Base-by-base conservation (phyloP, 2,888 invertebrate species). In the Augochlorella aurata region DNA sequence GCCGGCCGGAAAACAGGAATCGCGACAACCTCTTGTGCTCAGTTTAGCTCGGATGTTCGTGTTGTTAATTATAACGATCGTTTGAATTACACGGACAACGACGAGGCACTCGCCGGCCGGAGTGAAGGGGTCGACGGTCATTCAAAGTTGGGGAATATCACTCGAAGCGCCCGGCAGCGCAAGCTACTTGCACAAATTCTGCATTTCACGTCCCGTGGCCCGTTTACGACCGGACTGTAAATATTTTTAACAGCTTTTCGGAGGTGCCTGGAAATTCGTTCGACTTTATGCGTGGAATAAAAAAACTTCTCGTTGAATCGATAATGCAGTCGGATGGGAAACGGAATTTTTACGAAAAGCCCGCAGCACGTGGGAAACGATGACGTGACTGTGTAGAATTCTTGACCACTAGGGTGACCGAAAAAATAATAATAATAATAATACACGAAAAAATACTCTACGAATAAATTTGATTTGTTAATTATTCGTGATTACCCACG, bases 31-130 rank as follows among this genome's bases (percentile, higher is more conserved):
- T 38, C 58, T 74, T 49, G 68, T 63, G 52, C 52, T 24, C 70
- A 45, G 24, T 50, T 67, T 44, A n/a, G 18, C 38, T 52, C 38
- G 74, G 65, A 70, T 61, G 63, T 79, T 66, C 71, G 50, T n/a
- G 50, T 83, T 77, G 75, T 84, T 83, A 83, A 83, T 83, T 78
- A 61, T 70, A 63, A 84, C 73, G 77, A 80, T 80, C 83, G 79
- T 80, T 75, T 45, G 75, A 84, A 79, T 82, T 83, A 54, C 74
- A 75, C 65, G 50, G 49, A 66, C 49, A 12, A 78, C 61, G 72
- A 50, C 47, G 71, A 29, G 71, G 50, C 21, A 44, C 18, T 58
- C 49, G 66, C 7, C 24, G 44, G 1, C 0, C n/a, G 24, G 0
- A 1, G 24, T n/a, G 68, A 69, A 68, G 18, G 58, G 45, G 58